These are phyloP conservation scores for Alosa alosa DNA, from an alignment of 2,113 vertebrate species.

Conservation along the genomic window DNA sequence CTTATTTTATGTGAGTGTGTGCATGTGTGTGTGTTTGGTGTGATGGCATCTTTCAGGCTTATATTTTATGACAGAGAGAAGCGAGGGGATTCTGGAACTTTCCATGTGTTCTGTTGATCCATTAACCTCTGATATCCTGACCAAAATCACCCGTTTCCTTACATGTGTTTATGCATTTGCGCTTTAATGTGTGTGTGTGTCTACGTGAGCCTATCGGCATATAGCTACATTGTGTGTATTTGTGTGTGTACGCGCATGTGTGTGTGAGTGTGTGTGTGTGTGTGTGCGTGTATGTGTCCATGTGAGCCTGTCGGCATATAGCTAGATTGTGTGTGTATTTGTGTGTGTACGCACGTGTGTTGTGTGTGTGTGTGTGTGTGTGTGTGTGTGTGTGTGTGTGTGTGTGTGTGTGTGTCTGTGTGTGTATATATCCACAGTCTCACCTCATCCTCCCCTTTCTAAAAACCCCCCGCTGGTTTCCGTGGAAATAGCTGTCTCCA, in stretches of 20 bases:
- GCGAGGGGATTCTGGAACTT: slow-evolving; percentile 24
- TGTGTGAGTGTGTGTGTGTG: slow-evolving; percentile 13
- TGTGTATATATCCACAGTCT: slow-evolving; percentile 38
- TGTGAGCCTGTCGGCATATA: no score
- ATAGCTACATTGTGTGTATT: background rate
- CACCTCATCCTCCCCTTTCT: slow-evolving; percentile 5
- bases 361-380: background rate
- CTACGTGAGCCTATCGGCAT: no score
- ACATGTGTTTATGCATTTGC: background rate
- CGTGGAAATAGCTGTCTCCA: slow-evolving; percentile 59
- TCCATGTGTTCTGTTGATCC: slow-evolving; percentile 21
- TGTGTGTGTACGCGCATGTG: background rate
- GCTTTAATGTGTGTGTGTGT: background rate
- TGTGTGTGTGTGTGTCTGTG: background rate
- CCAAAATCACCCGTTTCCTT: background rate
- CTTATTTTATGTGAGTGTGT: no score
- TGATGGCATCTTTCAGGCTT: background rate
- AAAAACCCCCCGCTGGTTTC: slow-evolving; percentile 46
- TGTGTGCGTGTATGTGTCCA: no score
- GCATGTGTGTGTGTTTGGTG: background rate
- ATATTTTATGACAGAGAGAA: no score
- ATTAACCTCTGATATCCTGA: slow-evolving; percentile 21
- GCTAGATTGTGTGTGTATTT: background rate
- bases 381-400: background rate
- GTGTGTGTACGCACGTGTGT: background rate